A percentile compares a stretch with the other conserved stretches of the same genome.
Conservation (phyloP, 1,140 invertebrate genomes). For the Macrobrachium rosenbergii region DNA sequence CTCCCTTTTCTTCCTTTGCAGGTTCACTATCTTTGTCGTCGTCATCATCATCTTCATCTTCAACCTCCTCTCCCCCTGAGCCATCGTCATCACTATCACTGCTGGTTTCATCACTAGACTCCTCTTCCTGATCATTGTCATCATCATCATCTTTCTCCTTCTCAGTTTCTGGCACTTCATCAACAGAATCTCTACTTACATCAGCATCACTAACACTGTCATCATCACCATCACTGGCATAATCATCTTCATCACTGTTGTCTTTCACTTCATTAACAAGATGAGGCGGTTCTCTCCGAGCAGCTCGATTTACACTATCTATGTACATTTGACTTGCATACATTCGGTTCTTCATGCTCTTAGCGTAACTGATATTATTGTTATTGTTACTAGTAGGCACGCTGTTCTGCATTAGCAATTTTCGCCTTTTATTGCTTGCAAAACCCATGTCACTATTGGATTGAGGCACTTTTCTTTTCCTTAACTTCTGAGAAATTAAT, state of each 20-base stretch:
- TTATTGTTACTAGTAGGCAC: slow-evolving; percentile 43
- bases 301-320: too few species aligned
- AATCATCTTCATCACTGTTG: neutral
- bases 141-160: slow-evolving; percentile 33
- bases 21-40: neutral
- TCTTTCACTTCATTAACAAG: neutral
- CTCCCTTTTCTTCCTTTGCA: slow-evolving; percentile 19
- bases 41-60: slow-evolving; percentile 25
- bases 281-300: neutral
- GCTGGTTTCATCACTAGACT: slow-evolving; percentile 22
- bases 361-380: slow-evolving; percentile 26
- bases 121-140: slow-evolving; percentile 8
- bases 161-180: neutral
- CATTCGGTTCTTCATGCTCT: neutral
- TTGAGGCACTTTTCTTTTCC: slow-evolving; percentile 19
- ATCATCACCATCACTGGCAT: slow-evolving; percentile 4
- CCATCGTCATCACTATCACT: slow-evolving; percentile 40
- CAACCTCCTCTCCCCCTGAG: slow-evolving; percentile 11
- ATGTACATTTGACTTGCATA: too few species aligned
- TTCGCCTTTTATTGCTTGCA: slow-evolving; percentile 15
- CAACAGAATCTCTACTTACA: neutral
- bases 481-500: slow-evolving; percentile 22
- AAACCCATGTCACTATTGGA: neutral
- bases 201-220: slow-evolving; percentile 19
- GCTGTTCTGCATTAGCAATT: neutral